These are phyloP conservation scores for Carcharodon carcharias DNA, from an alignment of 2,797 vertebrate species.

Conservation along the genomic window DNA sequence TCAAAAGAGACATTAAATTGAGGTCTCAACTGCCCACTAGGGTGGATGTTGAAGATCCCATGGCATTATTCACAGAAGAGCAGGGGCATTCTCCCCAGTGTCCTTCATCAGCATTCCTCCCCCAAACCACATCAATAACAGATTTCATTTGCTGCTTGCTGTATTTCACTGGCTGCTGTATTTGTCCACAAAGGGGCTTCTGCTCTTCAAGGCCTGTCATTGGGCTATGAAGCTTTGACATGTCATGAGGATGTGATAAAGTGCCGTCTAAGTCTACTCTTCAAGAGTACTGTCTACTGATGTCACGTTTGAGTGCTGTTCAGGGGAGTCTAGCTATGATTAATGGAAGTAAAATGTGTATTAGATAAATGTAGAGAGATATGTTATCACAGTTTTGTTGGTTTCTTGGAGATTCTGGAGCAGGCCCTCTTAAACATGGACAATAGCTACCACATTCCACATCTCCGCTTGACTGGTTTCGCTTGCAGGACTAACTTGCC, in stretches of 20 bases:
- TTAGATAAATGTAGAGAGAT: neutral
- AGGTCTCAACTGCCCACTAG: neutral
- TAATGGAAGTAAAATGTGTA: neutral
- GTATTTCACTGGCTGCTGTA: neutral
- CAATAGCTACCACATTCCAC: slow-evolving; percentile 57
- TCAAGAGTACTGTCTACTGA: neutral
- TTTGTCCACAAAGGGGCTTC: neutral
- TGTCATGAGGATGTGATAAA: neutral
- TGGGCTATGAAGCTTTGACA: neutral
- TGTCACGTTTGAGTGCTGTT: neutral
- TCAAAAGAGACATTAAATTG: neutral
- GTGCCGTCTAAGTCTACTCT: neutral
- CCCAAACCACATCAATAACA: neutral
- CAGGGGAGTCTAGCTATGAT: neutral
- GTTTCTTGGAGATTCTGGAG: neutral
- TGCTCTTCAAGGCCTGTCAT: neutral
- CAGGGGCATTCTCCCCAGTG: neutral
- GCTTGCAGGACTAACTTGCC: slow-evolving; percentile 59
- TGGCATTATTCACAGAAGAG: neutral
- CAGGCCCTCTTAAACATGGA: slow-evolving; percentile 50
- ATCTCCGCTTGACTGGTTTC: slow-evolving; percentile 50
- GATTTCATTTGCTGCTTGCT: neutral
- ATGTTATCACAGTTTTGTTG: neutral
- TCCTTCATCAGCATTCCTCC: neutral
- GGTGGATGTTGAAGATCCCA: neutral